A percentile compares a stretch with the other conserved stretches of the same genome.
phyloP scores from a whole-genome alignment of 2,888 invertebrate species.

The Microctonus hyperodae region DNA sequence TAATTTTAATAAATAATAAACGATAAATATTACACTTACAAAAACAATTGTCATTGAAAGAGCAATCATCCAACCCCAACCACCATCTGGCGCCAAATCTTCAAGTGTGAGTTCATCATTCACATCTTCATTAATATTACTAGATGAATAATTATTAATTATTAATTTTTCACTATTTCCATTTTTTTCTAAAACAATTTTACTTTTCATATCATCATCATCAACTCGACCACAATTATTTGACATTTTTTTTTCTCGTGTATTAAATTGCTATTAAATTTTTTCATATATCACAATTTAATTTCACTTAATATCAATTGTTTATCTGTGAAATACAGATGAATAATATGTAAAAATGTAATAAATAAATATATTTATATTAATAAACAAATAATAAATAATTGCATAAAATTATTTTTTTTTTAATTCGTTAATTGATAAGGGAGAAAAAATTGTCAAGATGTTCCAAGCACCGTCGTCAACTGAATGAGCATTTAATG shows the following conservation, averaged over 20 bases:
- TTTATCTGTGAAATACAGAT: not conserved
- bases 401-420: not conserved
- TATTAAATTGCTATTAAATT: not conserved
- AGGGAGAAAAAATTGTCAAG: not conserved
- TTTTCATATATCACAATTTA: not conserved
- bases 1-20: too few species aligned
- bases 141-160: not conserved
- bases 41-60: slow-evolving; percentile 84
- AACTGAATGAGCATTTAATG: slow-evolving; percentile 1
- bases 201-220: not conserved
- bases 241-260: not conserved
- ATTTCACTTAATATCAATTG: not conserved
- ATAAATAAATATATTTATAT: not conserved
- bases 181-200: not conserved
- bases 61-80: slow-evolving; percentile 90
- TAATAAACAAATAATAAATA: not conserved
- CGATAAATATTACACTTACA: slow-evolving; percentile 76
- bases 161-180: not conserved
- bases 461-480: slow-evolving; percentile 1
- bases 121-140: slow-evolving; percentile 17
- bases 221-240: not conserved
- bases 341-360: not conserved
- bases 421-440: not conserved
- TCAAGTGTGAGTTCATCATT: slow-evolving; percentile 40
- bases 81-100: slow-evolving; percentile 81